Percentiles rank a stretch among this genome's conserved stretches.
phyloP scores from a whole-genome alignment of 2,888 invertebrate species.

The Eupithecia pulchellata region DNA sequence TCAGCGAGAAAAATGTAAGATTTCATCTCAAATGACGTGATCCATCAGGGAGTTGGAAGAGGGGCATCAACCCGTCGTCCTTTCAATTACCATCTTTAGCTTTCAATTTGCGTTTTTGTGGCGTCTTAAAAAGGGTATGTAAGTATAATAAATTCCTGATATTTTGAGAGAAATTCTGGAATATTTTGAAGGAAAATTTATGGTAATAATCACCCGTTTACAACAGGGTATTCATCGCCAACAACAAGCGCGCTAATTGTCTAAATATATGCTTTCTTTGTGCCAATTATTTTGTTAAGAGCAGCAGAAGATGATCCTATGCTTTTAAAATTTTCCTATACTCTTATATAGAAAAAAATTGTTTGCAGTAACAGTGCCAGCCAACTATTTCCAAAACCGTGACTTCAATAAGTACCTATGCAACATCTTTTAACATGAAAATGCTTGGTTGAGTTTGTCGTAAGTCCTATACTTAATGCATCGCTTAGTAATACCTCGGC shows the following conservation, averaged over 20 bases:
- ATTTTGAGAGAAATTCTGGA: slow-evolving; percentile 53
- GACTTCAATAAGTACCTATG: not conserved
- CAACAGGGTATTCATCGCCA: not conserved
- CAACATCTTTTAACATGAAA: not conserved
- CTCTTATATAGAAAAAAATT: not conserved
- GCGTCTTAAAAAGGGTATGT: slow-evolving; percentile 69
- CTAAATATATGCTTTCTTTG: not conserved
- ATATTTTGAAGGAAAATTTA: slow-evolving; percentile 27
- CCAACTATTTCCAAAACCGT: not conserved
- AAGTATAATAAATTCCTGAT: slow-evolving; percentile 56
- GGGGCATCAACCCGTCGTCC: slow-evolving; percentile 78
- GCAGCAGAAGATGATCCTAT: not conserved
- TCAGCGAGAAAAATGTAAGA: slow-evolving; percentile 64
- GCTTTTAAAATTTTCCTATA: not conserved
- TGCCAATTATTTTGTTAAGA: not conserved
- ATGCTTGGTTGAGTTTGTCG: not conserved
- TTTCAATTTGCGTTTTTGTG: slow-evolving; percentile 82
- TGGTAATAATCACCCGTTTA: slow-evolving; percentile 11
- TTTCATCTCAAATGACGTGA: slow-evolving; percentile 72
- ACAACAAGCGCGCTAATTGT: not conserved
- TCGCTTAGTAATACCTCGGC: not conserved
- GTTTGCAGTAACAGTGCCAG: not conserved
- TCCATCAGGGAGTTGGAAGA: slow-evolving; percentile 75
- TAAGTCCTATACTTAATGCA: not conserved
- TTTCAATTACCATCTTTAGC: slow-evolving; percentile 83